Percentiles rank a stretch among this genome's conserved stretches.
Evolutionary conservation across 1,140 invertebrate species (phyloP).

Genomic region (Anoplophora glabripennis): DNA sequence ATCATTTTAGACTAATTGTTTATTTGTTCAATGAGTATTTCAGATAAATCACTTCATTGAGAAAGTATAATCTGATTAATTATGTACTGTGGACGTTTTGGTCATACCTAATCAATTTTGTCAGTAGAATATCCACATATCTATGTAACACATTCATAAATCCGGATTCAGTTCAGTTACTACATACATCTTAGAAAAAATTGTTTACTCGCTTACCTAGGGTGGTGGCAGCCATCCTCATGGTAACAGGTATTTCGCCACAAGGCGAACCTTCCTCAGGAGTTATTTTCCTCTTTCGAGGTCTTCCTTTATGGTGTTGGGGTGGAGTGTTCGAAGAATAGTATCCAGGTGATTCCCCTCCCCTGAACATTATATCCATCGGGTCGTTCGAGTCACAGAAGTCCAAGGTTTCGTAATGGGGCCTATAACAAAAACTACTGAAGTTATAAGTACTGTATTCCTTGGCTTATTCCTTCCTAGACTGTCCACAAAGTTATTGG

Average conservation of each 20-base stretch:
- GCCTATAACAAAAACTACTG: conserved; percentile 49
- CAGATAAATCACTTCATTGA: too few relatives aligned
- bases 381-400: conserved; percentile 46
- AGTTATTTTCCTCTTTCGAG: conserved; percentile 72
- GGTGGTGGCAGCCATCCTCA: conserved; percentile 68
- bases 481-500: too few relatives aligned
- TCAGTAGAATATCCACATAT: too few relatives aligned
- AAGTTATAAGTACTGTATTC: not conserved
- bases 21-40: too few relatives aligned
- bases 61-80: too few relatives aligned
- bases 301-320: conserved; percentile 73
- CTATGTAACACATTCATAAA: too few relatives aligned
- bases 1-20: too few relatives aligned
- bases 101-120: too few relatives aligned
- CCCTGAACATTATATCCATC: conserved; percentile 49
- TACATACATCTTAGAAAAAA: too few relatives aligned
- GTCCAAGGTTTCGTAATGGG: conserved; percentile 65
- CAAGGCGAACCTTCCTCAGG: conserved; percentile 49
- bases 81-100: too few relatives aligned
- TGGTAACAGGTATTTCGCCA: conserved; percentile 63
- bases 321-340: conserved; percentile 57
- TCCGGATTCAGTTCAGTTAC: too few relatives aligned
- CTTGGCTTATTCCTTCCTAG: too few relatives aligned
- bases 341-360: conserved; percentile 59
- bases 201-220: conserved; percentile 56